phyloP scores from a whole-genome alignment of 2,888 invertebrate species.

The Epirrita christyi region DNA sequence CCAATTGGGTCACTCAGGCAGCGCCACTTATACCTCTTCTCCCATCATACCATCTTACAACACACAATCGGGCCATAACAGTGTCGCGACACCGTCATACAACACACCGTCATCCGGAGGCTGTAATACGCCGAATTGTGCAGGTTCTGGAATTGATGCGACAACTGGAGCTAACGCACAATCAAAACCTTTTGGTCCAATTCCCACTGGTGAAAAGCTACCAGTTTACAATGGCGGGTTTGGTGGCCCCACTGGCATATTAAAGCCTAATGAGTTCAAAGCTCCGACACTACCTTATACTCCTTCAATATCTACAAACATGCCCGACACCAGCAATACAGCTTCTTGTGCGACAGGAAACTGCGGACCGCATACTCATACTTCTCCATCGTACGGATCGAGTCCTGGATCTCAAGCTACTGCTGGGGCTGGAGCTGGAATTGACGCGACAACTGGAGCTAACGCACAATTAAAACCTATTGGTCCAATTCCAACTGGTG shows the following conservation, averaged over 20 bases:
- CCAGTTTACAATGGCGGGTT: slow-evolving; percentile 57
- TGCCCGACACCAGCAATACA: slow-evolving; percentile 1
- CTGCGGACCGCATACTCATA: slow-evolving; percentile 18
- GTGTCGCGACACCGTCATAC: slow-evolving; percentile 12
- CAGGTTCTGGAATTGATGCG: slow-evolving; percentile 16
- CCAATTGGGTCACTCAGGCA: slow-evolving; percentile 6
- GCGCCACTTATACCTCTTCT: slow-evolving; percentile 8
- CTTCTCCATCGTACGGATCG: slow-evolving; percentile 17
- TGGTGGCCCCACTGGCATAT: slow-evolving; percentile 57
- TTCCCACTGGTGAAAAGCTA: slow-evolving; percentile 33
- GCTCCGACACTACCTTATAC: slow-evolving; percentile 29
- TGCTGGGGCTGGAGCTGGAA: slow-evolving; percentile 12
- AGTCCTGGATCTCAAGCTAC: slow-evolving; percentile 9
- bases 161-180: slow-evolving; percentile 24
- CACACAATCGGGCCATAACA: slow-evolving; percentile 25
- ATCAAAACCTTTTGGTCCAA: slow-evolving; percentile 29
- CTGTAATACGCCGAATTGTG: slow-evolving; percentile 27
- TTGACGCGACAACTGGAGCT: slow-evolving; percentile 24
- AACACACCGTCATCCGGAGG: slow-evolving; percentile 20
- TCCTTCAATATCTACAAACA: slow-evolving; percentile 10
- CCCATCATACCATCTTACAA: slow-evolving; percentile 30
- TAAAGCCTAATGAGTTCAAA: slow-evolving; percentile 57
- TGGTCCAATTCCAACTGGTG: slow-evolving; percentile 7
- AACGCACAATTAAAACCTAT: slow-evolving; percentile 30
- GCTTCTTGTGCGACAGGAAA: slow-evolving; percentile 31